Conservation (phyloP, 2,888 invertebrate genomes). For the Megalurothrips usitatus region DNA sequence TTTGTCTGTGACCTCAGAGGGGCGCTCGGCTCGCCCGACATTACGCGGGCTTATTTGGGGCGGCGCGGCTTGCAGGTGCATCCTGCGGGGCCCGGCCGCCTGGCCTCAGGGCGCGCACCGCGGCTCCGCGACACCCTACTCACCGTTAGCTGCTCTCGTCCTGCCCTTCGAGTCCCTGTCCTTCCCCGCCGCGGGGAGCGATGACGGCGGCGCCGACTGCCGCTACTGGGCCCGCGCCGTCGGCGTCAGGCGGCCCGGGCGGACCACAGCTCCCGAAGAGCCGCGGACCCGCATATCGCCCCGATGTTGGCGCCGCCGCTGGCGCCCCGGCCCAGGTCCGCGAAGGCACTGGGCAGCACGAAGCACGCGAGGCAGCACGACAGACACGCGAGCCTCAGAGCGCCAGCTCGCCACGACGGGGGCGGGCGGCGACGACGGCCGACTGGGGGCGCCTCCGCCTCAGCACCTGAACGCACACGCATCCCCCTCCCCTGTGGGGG, state of each 20-base stretch:
- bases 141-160: no score
- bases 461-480: no score
- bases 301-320: not conserved
- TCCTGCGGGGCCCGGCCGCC: not conserved
- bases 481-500: no score
- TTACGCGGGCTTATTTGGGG: not conserved
- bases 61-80: not conserved
- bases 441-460: no score
- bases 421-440: not conserved
- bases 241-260: not conserved
- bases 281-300: not conserved
- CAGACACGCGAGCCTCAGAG: not conserved
- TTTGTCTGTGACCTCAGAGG: no score
- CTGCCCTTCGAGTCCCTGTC: not conserved
- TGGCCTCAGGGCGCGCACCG: no score
- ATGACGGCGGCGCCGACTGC: not conserved
- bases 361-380: not conserved
- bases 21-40: no score
- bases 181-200: not conserved
- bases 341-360: slow-evolving; percentile 13
- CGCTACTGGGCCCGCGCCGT: not conserved
- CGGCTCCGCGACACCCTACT: no score
- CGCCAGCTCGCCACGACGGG: not conserved
- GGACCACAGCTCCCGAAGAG: not conserved
- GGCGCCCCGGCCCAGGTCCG: not conserved